Percentiles rank a stretch among this genome's conserved stretches.
These are phyloP conservation scores for Podilymbus podiceps DNA, from an alignment of 2,113 vertebrate species.

Conservation along the genomic window DNA sequence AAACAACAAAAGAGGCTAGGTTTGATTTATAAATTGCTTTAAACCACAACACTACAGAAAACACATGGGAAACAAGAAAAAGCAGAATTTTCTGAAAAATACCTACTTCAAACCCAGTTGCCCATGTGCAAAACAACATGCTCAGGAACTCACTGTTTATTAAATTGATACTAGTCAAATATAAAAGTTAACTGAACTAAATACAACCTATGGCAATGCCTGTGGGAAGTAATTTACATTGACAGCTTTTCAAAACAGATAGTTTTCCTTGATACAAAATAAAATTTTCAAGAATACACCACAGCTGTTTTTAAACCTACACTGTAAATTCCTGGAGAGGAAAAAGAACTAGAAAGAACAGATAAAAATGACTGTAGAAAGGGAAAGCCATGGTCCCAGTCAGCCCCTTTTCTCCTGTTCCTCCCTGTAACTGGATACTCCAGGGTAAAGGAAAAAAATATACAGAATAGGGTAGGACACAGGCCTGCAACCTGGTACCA, in stretches of 20 bases:
- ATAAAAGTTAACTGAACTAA: slow-evolving; percentile 11
- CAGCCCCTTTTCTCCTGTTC: not conserved
- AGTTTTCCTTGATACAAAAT: not conserved
- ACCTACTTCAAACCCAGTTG: not conserved
- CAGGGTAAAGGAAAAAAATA: not conserved
- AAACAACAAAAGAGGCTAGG: not conserved
- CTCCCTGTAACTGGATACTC: not conserved
- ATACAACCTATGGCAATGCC: not conserved
- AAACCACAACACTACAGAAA: not conserved
- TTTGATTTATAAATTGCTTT: not conserved
- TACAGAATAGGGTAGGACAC: not conserved
- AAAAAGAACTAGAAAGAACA: not conserved
- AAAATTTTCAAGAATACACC: not conserved
- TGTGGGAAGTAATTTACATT: slow-evolving; percentile 19
- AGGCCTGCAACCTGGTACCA: not conserved
- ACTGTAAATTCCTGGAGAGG: not conserved
- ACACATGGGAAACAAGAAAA: not conserved
- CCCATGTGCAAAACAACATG: not conserved
- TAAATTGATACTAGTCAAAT: not conserved
- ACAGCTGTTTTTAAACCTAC: slow-evolving; percentile 1
- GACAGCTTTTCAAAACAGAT: slow-evolving; percentile 50
- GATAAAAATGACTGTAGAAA: not conserved
- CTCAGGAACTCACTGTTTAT: not conserved
- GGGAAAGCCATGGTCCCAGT: not conserved
- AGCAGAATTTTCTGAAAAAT: not conserved